phyloP scores from a whole-genome alignment of 2,113 vertebrate species.

The Anser cygnoides region DNA sequence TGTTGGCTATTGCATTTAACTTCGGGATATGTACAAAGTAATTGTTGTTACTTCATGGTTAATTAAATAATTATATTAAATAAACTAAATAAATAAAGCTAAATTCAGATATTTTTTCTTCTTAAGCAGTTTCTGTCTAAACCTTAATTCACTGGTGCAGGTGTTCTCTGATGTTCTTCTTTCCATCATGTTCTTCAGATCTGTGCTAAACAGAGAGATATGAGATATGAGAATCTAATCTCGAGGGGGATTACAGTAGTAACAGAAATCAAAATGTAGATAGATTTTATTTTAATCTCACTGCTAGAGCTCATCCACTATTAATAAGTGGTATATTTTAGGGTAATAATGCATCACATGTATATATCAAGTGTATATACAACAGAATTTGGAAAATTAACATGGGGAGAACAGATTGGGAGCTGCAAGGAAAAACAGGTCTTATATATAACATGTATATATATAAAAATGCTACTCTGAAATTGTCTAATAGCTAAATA shows the following conservation, averaged over 20 bases:
- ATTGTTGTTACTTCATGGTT: not conserved
- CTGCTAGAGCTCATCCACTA: not conserved
- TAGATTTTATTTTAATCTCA: not conserved
- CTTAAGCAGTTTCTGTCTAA: not conserved
- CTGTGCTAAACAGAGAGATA: not conserved
- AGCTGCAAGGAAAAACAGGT: not conserved
- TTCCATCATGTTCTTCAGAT: not conserved
- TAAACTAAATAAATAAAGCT: not conserved
- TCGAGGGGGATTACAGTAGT: not conserved
- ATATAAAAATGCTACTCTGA: not conserved
- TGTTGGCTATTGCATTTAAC: not conserved
- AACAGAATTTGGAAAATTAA: not conserved
- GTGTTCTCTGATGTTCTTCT: not conserved
- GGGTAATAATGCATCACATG: not conserved
- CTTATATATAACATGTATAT: not conserved
- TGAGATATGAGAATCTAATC: not conserved
- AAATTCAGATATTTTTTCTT: not conserved
- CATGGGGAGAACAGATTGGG: not conserved
- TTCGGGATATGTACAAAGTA: not conserved
- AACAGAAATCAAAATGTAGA: not conserved
- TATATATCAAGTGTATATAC: not conserved
- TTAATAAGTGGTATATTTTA: not conserved
- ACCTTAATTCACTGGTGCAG: not conserved
- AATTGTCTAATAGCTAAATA: not conserved
- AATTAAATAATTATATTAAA: not conserved